Base-by-base conservation (phyloP, 2,797 vertebrate species). In the Rousettus madagascariensis region DNA sequence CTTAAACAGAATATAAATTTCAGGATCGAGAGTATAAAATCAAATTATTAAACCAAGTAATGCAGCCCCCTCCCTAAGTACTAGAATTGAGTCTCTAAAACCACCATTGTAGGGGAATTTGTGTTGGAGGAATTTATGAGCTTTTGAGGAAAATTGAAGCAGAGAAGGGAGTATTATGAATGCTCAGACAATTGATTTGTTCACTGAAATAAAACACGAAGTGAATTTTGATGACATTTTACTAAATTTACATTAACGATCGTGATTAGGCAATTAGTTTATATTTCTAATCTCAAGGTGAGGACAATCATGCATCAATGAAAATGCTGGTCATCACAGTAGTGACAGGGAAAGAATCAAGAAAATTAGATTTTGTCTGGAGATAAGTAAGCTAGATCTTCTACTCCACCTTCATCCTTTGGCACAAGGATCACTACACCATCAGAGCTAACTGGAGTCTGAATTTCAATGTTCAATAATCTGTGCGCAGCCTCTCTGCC, bases 171-270 rank as follows among this genome's bases (percentile, higher is more conserved):
- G 2, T 43, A 72, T 33, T 89, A 55, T 12, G 6, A 91, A 92
- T 96, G 59, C 66, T 33, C 33, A 92, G 49, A 74, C 16, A 93
- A 90, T 6, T 57, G 63, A 20, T 63, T 49, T 90, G 69, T 74
- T 95, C 43, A n/a, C 69, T 46, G 17, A 91, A 96, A 95, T 83
- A 68, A 96, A 96, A 87, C 61, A 61, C 36, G 20, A 89, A 83
- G 30, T 82, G 55, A 79, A 93, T 55, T 46, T 86, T 36, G 28
- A 30, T 85, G 57, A 17, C 38, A 83, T 57, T 93, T 96, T 65
- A 66, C 38, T n/a, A 82, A 82, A 38, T 79, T 90, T 55, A 43
- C 43, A 65, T 72, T 36, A 78, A 74, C 28, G 49, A 43, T 26
- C 8, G 24, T 63, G 8, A 16, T 74, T n/a, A 26, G 63, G 30